A percentile compares a stretch with the other conserved stretches of the same genome.
These are phyloP conservation scores for Drosophila demipolita DNA, from an alignment of 2,888 invertebrate species.

Conservation along the genomic window DNA sequence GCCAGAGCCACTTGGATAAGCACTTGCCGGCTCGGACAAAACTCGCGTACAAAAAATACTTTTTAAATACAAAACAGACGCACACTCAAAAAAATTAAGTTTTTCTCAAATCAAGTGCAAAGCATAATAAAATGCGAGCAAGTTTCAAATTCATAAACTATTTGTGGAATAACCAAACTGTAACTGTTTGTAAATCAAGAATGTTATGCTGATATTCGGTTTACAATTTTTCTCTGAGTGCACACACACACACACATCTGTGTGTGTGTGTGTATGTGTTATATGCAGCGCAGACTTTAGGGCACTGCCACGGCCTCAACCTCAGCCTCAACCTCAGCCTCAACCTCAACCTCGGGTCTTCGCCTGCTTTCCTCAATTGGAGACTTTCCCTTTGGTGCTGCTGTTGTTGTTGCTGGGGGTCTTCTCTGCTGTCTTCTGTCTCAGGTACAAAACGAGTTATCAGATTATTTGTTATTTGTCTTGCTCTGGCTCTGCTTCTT, in stretches of 20 bases:
- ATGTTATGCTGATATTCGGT: background rate
- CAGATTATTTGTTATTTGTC: constrained; percentile 81
- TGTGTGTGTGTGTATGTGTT: constrained; percentile 20
- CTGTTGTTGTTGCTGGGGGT: constrained; percentile 19
- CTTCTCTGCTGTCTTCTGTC: constrained; percentile 23
- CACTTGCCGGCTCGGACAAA: constrained; percentile 61
- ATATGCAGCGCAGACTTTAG: constrained; percentile 75
- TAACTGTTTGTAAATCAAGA: background rate
- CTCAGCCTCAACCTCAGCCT: constrained; percentile 58
- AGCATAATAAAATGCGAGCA: background rate
- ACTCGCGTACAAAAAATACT: constrained; percentile 20
- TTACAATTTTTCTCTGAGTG: background rate
- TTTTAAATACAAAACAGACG: constrained; percentile 7
- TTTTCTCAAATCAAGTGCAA: background rate
- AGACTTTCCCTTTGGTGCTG: constrained; percentile 67
- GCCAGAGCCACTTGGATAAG: constrained; percentile 78
- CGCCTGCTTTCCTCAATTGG: constrained; percentile 26
- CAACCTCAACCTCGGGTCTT: constrained; percentile 50
- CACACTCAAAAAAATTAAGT: background rate
- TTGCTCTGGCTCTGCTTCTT: constrained; percentile 48
- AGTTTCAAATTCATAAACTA: background rate
- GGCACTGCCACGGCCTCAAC: constrained; percentile 69
- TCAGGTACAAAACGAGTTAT: constrained; percentile 82
- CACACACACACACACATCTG: constrained; percentile 8
- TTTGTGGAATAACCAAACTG: background rate